A percentile compares a stretch with the other conserved stretches of the same genome.
Evolutionary conservation across 2,113 vertebrate genomes (phyloP).

Genomic region (Bambusicola thoracicus): DNA sequence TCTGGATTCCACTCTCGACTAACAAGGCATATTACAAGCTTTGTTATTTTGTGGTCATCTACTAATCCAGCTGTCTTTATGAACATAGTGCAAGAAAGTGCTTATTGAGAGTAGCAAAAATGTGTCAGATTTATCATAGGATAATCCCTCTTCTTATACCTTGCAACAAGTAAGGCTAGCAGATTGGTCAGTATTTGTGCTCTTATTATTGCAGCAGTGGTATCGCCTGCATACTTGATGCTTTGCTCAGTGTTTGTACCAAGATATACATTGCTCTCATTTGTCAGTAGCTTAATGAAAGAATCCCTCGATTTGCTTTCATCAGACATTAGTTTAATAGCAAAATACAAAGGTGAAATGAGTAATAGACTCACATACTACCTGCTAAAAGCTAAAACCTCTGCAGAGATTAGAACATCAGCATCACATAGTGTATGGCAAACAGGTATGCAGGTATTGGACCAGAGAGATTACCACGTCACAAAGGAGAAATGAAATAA

Average conservation of each 20-base stretch:
- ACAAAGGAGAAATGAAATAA: no score
- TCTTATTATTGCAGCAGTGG: background rate
- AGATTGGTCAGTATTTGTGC: background rate
- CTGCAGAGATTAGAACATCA: background rate
- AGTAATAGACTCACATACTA: background rate
- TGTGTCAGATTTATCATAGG: background rate
- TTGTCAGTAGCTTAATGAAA: background rate
- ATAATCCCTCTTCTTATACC: background rate
- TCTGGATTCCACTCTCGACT: background rate
- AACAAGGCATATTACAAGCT: background rate
- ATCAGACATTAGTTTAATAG: background rate
- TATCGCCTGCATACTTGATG: accelerated
- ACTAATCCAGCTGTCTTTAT: background rate
- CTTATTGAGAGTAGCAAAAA: background rate
- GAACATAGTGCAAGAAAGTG: accelerated
- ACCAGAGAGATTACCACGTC: no score
- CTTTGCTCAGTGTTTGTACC: background rate
- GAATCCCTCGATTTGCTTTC: background rate
- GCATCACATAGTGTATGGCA: no score
- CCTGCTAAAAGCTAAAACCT: background rate
- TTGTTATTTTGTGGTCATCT: background rate
- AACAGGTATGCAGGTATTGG: no score
- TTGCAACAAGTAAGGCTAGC: background rate
- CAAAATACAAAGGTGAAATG: background rate
- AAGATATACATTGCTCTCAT: accelerated